These are phyloP conservation scores for Melanotaenia trifasciata DNA, from an alignment of 2,797 vertebrate species.

Conservation along the genomic window DNA sequence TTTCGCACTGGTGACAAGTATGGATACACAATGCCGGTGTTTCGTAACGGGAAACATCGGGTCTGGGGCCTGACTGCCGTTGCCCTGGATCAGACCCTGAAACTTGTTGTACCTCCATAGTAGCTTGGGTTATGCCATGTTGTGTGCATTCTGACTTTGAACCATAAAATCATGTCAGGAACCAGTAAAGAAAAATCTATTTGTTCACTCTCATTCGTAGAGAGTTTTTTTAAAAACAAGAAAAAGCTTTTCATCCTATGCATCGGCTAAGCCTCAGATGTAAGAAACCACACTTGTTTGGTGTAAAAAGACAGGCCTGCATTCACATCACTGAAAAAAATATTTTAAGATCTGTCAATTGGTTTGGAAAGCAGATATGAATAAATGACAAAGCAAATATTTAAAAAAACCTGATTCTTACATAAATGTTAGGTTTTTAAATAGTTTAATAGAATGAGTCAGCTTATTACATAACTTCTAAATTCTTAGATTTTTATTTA, in stretches of 20 bases:
- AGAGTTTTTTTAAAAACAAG: no score
- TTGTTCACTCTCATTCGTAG: background rate
- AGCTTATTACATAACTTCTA: background rate
- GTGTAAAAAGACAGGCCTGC: background rate
- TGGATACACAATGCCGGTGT: constrained; percentile 89
- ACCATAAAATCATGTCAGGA: constrained; percentile 14
- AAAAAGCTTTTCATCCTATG: no score
- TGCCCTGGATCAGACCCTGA: constrained; percentile 85
- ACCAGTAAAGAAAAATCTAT: background rate
- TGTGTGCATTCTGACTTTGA: constrained; percentile 22
- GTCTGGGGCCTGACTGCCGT: constrained; percentile 93
- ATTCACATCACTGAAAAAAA: constrained; percentile 1
- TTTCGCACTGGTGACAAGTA: constrained; percentile 85
- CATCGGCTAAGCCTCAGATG: no score
- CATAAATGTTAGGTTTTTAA: background rate
- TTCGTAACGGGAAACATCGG: constrained; percentile 86
- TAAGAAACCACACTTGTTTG: background rate
- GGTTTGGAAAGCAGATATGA: background rate
- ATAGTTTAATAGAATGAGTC: background rate
- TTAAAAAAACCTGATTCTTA: background rate
- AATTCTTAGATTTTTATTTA: background rate
- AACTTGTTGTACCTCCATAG: constrained; percentile 74
- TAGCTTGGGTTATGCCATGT: constrained; percentile 1
- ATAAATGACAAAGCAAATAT: background rate
- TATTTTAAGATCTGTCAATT: background rate